A percentile compares a stretch with the other conserved stretches of the same genome.
These are phyloP conservation scores for Corythoichthys haematopterus DNA, from an alignment of 2,113 vertebrate species.

Conservation along the genomic window DNA sequence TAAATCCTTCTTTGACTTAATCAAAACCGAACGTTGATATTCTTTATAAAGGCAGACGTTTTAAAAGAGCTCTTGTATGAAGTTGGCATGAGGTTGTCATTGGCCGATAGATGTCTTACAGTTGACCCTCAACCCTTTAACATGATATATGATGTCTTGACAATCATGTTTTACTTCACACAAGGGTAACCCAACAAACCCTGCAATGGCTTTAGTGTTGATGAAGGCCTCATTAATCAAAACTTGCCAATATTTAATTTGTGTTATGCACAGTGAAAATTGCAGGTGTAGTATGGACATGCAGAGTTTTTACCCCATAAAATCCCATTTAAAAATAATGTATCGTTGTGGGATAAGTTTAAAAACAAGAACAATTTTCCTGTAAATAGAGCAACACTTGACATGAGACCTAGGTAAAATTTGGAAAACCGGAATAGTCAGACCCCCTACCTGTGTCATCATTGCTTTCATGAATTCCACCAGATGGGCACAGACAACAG, in stretches of 20 bases:
- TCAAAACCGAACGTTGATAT: background rate
- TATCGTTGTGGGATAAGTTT: background rate
- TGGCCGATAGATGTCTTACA: background rate
- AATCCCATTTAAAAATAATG: background rate
- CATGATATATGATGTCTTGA: background rate
- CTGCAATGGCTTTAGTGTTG: slow-evolving; percentile 24
- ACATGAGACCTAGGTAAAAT: slow-evolving; percentile 28
- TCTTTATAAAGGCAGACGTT: background rate
- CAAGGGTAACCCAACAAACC: slow-evolving; percentile 6
- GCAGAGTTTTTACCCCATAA: background rate
- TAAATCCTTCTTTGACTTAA: background rate
- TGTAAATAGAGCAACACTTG: slow-evolving; percentile 5
- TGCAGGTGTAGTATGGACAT: slow-evolving; percentile 1
- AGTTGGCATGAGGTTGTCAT: background rate
- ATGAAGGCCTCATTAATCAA: slow-evolving; percentile 56
- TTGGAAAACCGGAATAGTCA: slow-evolving; percentile 10
- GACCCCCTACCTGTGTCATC: slow-evolving; percentile 57
- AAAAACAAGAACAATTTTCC: background rate
- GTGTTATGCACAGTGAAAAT: slow-evolving; percentile 44
- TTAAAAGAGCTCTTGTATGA: background rate
- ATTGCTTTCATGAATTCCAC: slow-evolving; percentile 53
- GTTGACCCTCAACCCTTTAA: slow-evolving; percentile 17
- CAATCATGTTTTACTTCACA: background rate
- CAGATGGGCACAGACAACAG: slow-evolving; percentile 73
- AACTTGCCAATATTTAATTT: slow-evolving; percentile 34